Evolutionary conservation across 2,888 invertebrate species (phyloP).

Genomic region (Eudasyphora cyanicolor): DNA sequence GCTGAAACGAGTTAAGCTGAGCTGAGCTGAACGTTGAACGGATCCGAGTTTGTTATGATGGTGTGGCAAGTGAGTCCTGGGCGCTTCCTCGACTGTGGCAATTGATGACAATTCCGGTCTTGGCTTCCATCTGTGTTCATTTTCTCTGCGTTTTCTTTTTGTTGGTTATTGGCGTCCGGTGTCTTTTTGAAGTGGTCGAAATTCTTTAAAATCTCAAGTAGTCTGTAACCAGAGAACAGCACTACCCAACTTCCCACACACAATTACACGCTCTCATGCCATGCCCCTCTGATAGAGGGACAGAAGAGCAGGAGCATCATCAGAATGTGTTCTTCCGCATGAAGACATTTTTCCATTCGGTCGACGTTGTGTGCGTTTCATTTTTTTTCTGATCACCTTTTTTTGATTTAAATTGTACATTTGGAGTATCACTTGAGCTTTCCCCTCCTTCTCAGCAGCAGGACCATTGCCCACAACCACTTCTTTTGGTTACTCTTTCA

Average conservation of each 20-base stretch:
- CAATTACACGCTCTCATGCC: background rate
- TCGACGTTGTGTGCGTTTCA: slow-evolving; percentile 8
- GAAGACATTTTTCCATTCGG: background rate
- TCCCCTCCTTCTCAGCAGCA: background rate
- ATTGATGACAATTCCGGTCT: background rate
- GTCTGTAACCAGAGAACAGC: background rate
- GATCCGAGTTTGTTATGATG: slow-evolving; percentile 20
- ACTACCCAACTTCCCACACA: background rate
- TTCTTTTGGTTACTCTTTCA: background rate
- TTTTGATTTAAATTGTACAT: slow-evolving; percentile 43
- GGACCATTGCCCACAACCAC: background rate
- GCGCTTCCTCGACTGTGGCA: slow-evolving; percentile 1
- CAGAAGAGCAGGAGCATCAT: background rate
- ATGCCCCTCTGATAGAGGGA: background rate
- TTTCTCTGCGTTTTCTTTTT: background rate
- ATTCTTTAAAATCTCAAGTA: slow-evolving; percentile 27
- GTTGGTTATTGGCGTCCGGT: background rate
- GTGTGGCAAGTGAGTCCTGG: background rate
- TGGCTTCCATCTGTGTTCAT: background rate
- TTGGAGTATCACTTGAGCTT: slow-evolving; percentile 42
- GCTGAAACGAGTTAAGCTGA: background rate
- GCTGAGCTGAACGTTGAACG: background rate
- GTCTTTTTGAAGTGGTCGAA: background rate
- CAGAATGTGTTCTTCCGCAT: background rate
- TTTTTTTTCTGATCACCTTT: slow-evolving; percentile 37